Conservation (phyloP, 2,113 vertebrate species). For the Pycnonotus jocosus region DNA sequence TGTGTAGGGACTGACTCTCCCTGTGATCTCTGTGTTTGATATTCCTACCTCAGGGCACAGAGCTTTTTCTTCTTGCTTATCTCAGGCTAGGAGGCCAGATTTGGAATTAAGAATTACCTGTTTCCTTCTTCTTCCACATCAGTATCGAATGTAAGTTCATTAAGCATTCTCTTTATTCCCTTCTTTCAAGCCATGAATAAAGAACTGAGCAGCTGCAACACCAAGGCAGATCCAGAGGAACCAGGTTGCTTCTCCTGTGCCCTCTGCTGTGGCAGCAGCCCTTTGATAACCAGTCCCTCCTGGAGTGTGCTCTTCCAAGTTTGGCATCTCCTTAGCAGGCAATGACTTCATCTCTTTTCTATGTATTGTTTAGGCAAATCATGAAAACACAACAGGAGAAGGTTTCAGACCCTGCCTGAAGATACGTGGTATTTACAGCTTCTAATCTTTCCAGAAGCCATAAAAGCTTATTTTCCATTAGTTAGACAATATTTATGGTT, state of each 20-base stretch:
- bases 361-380: not conserved
- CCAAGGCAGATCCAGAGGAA: not conserved
- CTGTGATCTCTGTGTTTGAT: not conserved
- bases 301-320: not conserved
- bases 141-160: not conserved
- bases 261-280: fast-evolving
- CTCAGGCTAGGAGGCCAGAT: not conserved
- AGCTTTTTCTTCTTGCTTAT: not conserved
- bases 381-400: not conserved
- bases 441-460: not conserved
- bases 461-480: not conserved
- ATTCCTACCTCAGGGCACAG: not conserved
- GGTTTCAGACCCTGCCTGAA: not conserved
- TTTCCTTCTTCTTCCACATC: not conserved
- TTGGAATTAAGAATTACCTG: not conserved
- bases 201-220: not conserved
- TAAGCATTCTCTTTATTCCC: not conserved
- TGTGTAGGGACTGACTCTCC: not conserved
- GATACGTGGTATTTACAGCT: not conserved
- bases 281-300: not conserved
- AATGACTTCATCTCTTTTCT: not conserved
- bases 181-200: not conserved
- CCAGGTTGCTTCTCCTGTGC: not conserved
- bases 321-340: not conserved
- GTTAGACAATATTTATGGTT: not conserved